Percentiles rank a stretch among this genome's conserved stretches.
phyloP scores from a whole-genome alignment of 2,113 vertebrate genomes.

The Lagopus leucura region DNA sequence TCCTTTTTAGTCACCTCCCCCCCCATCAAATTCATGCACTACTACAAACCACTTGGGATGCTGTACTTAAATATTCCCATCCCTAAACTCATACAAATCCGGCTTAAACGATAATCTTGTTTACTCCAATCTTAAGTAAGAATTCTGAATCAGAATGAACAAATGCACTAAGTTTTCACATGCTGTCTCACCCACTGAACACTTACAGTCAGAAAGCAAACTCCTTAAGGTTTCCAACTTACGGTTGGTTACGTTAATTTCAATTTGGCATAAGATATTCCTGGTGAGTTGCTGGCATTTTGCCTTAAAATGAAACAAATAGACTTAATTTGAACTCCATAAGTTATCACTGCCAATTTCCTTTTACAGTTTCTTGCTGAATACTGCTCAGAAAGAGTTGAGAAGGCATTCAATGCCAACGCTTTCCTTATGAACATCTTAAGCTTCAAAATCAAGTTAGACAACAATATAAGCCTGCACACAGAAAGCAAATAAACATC shows the following conservation, averaged over 20 bases:
- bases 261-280: not conserved
- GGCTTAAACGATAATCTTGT: not conserved
- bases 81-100: not conserved
- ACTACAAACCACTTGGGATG: not conserved
- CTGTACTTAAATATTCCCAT: not conserved
- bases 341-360: not conserved
- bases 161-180: not conserved
- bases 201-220: not conserved
- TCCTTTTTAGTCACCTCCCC: not conserved
- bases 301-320: not conserved
- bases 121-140: not conserved
- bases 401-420: not conserved
- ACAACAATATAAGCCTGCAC: not conserved
- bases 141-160: not conserved
- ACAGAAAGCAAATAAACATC: conserved; percentile 26
- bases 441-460: not conserved
- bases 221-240: not conserved
- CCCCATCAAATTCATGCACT: not conserved
- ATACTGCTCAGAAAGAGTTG: not conserved
- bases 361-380: not conserved
- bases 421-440: not conserved
- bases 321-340: not conserved
- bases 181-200: not conserved
- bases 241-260: not conserved
- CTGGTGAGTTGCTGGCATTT: not conserved